Evolutionary conservation across 2,113 vertebrate genomes (phyloP).

Genomic region (Sterrhoptilus dennistouni): DNA sequence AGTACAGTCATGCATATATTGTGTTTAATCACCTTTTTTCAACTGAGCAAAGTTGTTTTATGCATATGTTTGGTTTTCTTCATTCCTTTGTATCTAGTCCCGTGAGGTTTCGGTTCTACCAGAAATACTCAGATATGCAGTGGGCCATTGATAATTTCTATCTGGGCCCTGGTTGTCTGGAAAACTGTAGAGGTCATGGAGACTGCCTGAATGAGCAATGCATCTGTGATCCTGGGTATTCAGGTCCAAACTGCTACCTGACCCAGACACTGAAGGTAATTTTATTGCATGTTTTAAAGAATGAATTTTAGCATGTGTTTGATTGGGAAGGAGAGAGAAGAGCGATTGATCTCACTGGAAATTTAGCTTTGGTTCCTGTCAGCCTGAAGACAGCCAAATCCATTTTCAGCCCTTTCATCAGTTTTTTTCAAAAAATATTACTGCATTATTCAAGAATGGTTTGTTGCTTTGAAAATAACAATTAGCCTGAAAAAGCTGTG

Average conservation of each 20-base stretch:
- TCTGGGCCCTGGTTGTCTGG: conserved; percentile 90
- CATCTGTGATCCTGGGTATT: conserved; percentile 93
- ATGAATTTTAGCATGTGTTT: background rate
- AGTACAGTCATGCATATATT: background rate
- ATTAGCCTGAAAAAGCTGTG: background rate
- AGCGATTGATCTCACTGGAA: background rate
- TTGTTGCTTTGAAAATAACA: background rate
- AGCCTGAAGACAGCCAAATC: background rate
- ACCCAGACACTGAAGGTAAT: conserved; percentile 88
- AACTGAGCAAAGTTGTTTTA: background rate
- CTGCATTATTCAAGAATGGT: background rate
- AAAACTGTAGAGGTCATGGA: conserved; percentile 92
- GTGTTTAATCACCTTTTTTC: background rate
- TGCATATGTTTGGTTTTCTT: background rate
- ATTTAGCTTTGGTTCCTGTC: background rate
- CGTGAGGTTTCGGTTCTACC: conserved; percentile 95
- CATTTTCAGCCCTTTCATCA: background rate
- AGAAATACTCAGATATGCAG: conserved; percentile 91
- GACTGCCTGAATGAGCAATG: conserved; percentile 94
- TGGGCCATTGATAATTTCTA: conserved; percentile 98
- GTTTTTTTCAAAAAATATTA: background rate
- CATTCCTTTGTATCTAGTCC: conserved; percentile 74
- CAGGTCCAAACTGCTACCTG: conserved; percentile 90
- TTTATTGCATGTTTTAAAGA: background rate
- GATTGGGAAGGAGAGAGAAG: background rate